Evolutionary conservation across 2,113 vertebrate genomes (phyloP).

Genomic region (Orientallactaga bullata): DNA sequence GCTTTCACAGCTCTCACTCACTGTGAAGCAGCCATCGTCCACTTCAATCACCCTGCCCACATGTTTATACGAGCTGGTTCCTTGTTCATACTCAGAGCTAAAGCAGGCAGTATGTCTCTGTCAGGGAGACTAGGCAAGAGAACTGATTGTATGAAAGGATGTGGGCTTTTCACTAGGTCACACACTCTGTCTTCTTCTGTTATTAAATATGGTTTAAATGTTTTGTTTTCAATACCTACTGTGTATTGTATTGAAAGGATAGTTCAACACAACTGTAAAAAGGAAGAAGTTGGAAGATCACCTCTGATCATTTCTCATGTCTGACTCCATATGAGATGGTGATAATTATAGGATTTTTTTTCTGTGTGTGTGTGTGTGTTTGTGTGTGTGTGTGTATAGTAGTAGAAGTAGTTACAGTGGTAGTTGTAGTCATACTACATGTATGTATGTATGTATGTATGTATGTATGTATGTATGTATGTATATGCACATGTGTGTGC

Average conservation of each 20-base stretch:
- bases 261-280: too few relatives aligned
- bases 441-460: too few relatives aligned
- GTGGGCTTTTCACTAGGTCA: not conserved
- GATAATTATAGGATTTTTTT: too few relatives aligned
- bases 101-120: not conserved
- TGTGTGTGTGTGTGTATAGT: not conserved
- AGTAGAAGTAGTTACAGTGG: too few relatives aligned
- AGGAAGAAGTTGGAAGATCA: too few relatives aligned
- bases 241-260: too few relatives aligned
- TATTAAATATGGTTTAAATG: not conserved
- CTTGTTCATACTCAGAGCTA: not conserved
- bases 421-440: too few relatives aligned
- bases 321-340: too few relatives aligned
- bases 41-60: not conserved
- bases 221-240: too few relatives aligned
- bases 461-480: too few relatives aligned
- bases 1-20: not conserved
- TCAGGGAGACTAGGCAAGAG: not conserved
- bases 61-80: accelerated
- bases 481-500: too few relatives aligned
- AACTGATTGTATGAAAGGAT: accelerated
- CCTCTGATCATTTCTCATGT: too few relatives aligned
- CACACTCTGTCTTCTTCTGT: not conserved
- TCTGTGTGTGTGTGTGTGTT: not conserved
- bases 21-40: not conserved